Evolutionary conservation across 1,140 invertebrate species (phyloP).

Genomic region (Drosophila aff.): DNA sequence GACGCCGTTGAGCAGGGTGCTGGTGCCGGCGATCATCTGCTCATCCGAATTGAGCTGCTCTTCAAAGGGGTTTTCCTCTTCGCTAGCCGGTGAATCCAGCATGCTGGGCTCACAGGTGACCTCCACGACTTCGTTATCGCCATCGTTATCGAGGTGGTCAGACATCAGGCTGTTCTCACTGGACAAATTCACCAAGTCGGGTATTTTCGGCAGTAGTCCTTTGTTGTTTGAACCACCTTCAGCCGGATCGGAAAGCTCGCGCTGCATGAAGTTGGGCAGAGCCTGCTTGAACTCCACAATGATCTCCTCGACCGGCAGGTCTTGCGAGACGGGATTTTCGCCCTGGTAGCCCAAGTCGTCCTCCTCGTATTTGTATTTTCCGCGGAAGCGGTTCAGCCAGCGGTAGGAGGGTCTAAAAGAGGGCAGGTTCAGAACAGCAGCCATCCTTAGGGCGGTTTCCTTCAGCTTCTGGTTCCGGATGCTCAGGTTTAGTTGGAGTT

Average conservation of each 20-base stretch:
- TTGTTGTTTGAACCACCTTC: constrained; percentile 3
- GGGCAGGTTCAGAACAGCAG: constrained; percentile 71
- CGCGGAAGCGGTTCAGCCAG: constrained; percentile 78
- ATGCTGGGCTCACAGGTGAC: constrained; percentile 66
- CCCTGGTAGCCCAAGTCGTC: constrained; percentile 70
- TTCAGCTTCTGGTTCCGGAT: constrained; percentile 77
- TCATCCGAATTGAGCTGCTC: constrained; percentile 4
- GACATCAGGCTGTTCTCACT: constrained; percentile 76
- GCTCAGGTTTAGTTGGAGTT: constrained; percentile 52
- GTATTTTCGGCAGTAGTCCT: neutral
- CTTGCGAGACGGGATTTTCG: constrained; percentile 29
- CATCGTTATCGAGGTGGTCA: constrained; percentile 34
- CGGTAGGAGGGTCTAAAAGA: constrained; percentile 77
- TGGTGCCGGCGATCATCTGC: constrained; percentile 70
- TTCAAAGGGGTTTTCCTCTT: constrained; percentile 6
- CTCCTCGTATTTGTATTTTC: constrained; percentile 79
- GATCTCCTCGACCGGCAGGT: constrained; percentile 73
- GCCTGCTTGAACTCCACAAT: constrained; percentile 78
- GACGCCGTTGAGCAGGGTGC: constrained; percentile 61
- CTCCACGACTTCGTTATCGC: constrained; percentile 64
- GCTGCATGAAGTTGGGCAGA: constrained; percentile 80
- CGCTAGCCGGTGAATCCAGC: constrained; percentile 48
- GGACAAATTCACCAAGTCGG: constrained; percentile 62
- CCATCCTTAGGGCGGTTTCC: constrained; percentile 74
- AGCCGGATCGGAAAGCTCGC: constrained; percentile 53